Evolutionary conservation across 2,888 invertebrate genomes (phyloP), one percentile per base, ranked within the genome.

Genomic region (Dynastes grantii): DNA sequence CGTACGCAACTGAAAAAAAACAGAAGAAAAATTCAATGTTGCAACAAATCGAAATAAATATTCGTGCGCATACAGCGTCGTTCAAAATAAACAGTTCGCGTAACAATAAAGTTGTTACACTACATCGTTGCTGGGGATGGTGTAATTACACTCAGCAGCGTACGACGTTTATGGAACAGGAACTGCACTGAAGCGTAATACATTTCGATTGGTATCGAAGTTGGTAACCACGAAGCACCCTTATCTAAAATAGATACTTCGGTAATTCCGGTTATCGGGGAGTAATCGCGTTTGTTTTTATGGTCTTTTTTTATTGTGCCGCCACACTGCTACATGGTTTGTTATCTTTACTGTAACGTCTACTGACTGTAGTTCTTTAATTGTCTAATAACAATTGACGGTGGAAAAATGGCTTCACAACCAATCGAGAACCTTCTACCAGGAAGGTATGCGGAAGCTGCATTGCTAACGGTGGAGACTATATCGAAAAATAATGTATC

Each of bases 161-260:
- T 40, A n/a, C 6, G 51, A 40, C 58, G 40, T 40, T 73, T 73
- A 53, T 73, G 37, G 55, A 58, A 73, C 73, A 32, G 45, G 27
- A 49, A 16, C 8, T 58, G 9, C 16, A 58, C 37, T 16, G 58
- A 40, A 55, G 61, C 73, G 58, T 73, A 58, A 73, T 73, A 40
- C 5, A 22, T 73, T 58, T 55, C 16, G 40, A 58, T 73, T 40
- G 27, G 73, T 70, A 73, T 58, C 58, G 71, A 22, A 22, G 55
- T 37, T 13, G 58, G 37, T 37, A 73, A 73, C 73, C 37, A 73
- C 73, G 40, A 58, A 40, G 55, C 40, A 58, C 58, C 40, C 40
- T 73, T 73, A 73, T 61, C 73, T 58, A 73, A 73, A 73, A 73
- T 73, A 73, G 58, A 61, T 61, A 45, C 73, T 40, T 22, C 73